Evolutionary conservation across 2,888 invertebrate species (phyloP), one percentile per base, ranked within the genome.

Genomic region (Lymantria monacha): DNA sequence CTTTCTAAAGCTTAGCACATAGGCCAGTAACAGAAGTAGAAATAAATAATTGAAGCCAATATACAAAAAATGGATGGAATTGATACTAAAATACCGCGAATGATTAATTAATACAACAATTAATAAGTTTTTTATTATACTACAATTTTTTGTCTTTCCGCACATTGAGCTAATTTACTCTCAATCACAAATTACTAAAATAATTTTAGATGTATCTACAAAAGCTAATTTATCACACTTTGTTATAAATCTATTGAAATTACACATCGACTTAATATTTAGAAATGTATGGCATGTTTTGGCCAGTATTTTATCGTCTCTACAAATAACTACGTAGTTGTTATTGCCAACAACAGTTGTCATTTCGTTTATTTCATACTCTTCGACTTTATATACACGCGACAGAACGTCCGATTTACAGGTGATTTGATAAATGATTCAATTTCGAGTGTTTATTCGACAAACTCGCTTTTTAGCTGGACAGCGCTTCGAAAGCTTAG

Each of bases 221-320:
- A 68, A 69, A 66, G 64, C 70, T 76, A 76, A 55, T 71, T 72
- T 79, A 80, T 81, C 79, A 81, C 80, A 75, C 74, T 70, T 76
- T 70, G 56, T 65, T 71, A 33, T 38, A 54, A 70, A 59, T 45
- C 69, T 70, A 67, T 57, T 54, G 48, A 59, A 61, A 58, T 53
- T 59, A 60, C 13, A 57, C 50, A 53, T 56, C 53, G 42, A 57
- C 22, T 55, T 49, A 58, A 51, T 55, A 43, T 55, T 59, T 41
- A 42, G 48, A 46, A n/a, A 12, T 38, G 13, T n/a, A 38, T n/a
- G 38, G 38, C 38, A 12, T 33, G 7, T 10, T 33, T 33, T 33
- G 33, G 33, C 33, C 33, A 7, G 33, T 10, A 33, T 33, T 33
- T 22, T 22, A 22, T 22, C 5, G 22, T 5, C 22, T 22, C 22